Evolutionary conservation across 2,113 vertebrate genomes (phyloP).

Genomic region (Odontesthes bonariensis): DNA sequence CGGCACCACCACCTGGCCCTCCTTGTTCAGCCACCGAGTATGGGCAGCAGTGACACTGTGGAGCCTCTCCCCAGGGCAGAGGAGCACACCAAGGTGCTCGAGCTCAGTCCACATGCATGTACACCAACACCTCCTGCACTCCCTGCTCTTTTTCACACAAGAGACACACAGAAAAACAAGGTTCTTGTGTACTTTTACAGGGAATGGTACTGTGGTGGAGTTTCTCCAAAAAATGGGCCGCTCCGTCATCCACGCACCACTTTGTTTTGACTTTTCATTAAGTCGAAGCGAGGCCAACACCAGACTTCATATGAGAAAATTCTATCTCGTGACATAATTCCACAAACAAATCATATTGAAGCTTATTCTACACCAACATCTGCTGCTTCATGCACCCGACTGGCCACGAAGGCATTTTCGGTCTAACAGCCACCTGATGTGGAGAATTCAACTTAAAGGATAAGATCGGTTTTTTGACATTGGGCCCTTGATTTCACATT

Average conservation of each 20-base stretch:
- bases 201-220: not conserved
- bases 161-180: constrained; percentile 64
- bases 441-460: not conserved
- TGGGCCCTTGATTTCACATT: too few relatives aligned
- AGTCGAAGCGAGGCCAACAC: constrained; percentile 9
- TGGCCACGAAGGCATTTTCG: not conserved
- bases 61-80: constrained; percentile 90
- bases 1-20: constrained; percentile 99
- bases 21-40: constrained; percentile 95
- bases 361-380: constrained; percentile 14
- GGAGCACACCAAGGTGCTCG: constrained; percentile 78
- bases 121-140: constrained; percentile 72
- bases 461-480: too few relatives aligned
- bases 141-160: constrained; percentile 68
- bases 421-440: not conserved
- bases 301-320: not conserved
- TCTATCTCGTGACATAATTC: not conserved
- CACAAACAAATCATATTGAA: constrained; percentile 10
- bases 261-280: not conserved
- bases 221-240: not conserved
- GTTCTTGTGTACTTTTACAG: constrained; percentile 25
- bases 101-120: constrained; percentile 80
- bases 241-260: not conserved
- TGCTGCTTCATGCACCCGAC: not conserved
- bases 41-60: constrained; percentile 91